A percentile compares a stretch with the other conserved stretches of the same genome.
phyloP scores from a whole-genome alignment of 2,797 vertebrate genomes.

The Mionectes olivaceus region DNA sequence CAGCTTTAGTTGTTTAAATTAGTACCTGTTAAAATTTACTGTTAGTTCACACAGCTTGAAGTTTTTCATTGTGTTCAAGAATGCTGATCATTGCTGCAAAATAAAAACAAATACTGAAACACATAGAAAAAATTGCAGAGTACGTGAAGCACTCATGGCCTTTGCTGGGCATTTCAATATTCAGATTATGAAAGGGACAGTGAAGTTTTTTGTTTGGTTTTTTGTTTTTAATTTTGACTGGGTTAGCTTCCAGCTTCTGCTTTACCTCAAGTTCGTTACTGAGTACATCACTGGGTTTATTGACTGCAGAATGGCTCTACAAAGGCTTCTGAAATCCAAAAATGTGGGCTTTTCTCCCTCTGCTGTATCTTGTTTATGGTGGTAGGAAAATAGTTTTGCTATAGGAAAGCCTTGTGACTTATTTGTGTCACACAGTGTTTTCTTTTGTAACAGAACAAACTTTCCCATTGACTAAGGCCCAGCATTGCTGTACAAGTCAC shows the following conservation, averaged over 20 bases:
- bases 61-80: neutral
- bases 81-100: neutral
- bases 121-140: neutral
- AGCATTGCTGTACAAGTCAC: neutral
- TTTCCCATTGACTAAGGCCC: neutral
- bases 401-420: neutral
- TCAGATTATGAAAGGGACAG: neutral
- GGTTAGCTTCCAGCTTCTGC: neutral
- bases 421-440: neutral
- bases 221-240: neutral
- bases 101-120: neutral
- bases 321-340: neutral
- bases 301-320: neutral
- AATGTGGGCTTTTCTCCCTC: neutral
- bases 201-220: rapidly evolving
- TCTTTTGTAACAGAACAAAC: neutral
- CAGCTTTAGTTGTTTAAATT: neutral
- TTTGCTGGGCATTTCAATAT: neutral
- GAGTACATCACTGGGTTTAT: neutral
- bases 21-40: neutral
- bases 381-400: neutral
- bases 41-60: neutral
- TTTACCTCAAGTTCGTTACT: neutral
- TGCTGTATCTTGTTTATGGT: neutral
- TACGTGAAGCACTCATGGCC: neutral